Conservation (phyloP, 2,797 vertebrate species). For the Telmatherina bonti region DNA sequence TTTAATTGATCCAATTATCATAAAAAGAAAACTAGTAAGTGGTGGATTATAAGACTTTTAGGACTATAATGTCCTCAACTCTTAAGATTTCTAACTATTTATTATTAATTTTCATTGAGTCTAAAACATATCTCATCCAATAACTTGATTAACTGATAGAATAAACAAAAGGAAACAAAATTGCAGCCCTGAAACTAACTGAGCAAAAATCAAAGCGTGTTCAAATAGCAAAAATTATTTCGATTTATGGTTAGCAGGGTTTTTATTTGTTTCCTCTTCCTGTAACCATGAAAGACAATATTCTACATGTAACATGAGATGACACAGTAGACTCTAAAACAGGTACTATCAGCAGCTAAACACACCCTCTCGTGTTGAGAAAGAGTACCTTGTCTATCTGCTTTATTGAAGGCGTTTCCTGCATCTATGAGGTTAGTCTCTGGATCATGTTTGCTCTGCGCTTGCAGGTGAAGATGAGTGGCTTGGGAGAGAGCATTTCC, state of each 20-base stretch:
- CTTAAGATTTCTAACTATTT: too few species aligned
- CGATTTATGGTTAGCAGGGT: not conserved
- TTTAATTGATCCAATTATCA: too few species aligned
- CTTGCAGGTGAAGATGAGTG: conserved; percentile 90
- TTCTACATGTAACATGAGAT: not conserved
- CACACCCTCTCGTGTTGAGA: not conserved
- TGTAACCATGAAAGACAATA: not conserved
- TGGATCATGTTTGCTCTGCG: conserved; percentile 95
- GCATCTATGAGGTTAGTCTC: conserved; percentile 94
- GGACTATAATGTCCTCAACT: too few species aligned
- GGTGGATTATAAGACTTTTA: not conserved
- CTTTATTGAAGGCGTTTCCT: conserved; percentile 95
- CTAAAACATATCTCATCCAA: not conserved
- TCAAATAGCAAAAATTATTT: not conserved
- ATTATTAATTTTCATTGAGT: too few species aligned
- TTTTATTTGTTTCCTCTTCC: not conserved
- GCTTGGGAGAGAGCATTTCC: conserved; percentile 94
- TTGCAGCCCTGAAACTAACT: not conserved
- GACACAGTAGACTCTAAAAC: conserved; percentile 2
- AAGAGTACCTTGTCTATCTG: conserved; percentile 90
- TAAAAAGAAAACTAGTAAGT: not conserved
- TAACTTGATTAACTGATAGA: too few species aligned
- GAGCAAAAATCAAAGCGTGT: not conserved
- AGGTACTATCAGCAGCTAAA: not conserved
- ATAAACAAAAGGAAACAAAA: not conserved